Base-by-base conservation (phyloP, 2,113 vertebrate species). In the Chloroceryle aenea region DNA sequence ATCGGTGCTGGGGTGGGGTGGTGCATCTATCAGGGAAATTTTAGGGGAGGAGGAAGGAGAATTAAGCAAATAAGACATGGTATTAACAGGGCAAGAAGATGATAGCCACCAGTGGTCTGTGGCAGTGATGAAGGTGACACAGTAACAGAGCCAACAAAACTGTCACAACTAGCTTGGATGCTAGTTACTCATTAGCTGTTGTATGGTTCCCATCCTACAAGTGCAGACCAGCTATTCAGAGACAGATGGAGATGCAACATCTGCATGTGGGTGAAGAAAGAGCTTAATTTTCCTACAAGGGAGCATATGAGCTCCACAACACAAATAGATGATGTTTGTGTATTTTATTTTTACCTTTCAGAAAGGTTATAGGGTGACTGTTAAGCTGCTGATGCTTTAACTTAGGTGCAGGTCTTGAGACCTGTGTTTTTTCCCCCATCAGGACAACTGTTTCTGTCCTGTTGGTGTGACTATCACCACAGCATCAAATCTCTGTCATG, bases 121-220 rank as follows among this genome's bases (percentile, higher is more conserved):
- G 9, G 30, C 36, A 52, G 15, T 62, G 63, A 42, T 27, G 10
- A 53, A 85, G 32, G 6, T 47, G 26, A 16, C 36, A 67, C 14
- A 71, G 12, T 47, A 80, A 36, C 40, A 18, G 9, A 50, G 27
- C 29, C 61, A 81, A 38, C 34, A 66, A 71, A 86, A 52, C 25
- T 32, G 12, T 10, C 38, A 23, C 0, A 7, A 3, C 0, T 12
- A 50, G 2, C 19, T 52, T 47, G 61, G 25, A 29, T 14, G n/a
- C 16, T 23, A 13, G 7, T 69, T 10, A 36, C 7, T 23, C 15
- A 3, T 56, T 48, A 61, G 11, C 10, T 0, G 0, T 2, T 45
- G 12, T 32, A 74, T 45, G 78, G 8, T 45, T 79, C 32, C 21
- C 3, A 13, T 40, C 50, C 36, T 12, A 10, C 25, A 32, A 56